phyloP scores from a whole-genome alignment of 1,140 invertebrate genomes.

The Homalodisca vitripennis region DNA sequence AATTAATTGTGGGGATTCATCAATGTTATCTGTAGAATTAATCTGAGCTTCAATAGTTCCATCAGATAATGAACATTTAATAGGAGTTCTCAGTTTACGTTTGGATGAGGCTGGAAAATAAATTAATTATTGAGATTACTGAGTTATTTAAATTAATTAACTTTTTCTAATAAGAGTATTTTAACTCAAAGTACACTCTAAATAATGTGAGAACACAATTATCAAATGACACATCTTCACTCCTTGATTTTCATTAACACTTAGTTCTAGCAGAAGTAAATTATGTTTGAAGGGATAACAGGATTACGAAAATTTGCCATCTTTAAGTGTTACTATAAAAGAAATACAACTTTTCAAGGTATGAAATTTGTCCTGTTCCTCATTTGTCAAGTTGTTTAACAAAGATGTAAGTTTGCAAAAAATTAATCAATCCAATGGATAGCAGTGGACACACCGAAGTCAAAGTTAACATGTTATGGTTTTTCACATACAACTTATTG shows the following conservation, averaged over 20 bases:
- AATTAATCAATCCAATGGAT: no score
- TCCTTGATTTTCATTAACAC: background rate
- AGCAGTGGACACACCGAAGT: no score
- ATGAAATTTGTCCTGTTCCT: no score
- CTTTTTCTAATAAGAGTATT: background rate
- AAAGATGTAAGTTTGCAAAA: no score
- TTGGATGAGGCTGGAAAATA: background rate
- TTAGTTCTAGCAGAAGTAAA: background rate
- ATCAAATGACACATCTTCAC: background rate
- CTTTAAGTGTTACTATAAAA: no score
- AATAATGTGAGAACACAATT: background rate
- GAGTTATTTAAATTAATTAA: background rate
- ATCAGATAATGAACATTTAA: background rate
- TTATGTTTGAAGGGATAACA: no score
- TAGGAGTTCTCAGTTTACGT: background rate
- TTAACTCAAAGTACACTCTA: background rate
- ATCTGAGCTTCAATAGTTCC: background rate
- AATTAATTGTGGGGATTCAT: background rate
- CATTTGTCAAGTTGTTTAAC: no score
- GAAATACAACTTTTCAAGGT: no score
- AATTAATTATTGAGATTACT: background rate
- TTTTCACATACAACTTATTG: no score
- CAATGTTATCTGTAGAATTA: no score
- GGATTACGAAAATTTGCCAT: no score
- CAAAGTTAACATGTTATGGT: no score